Percentiles rank a stretch among this genome's conserved stretches.
Evolutionary conservation across 2,888 invertebrate species (phyloP).

Genomic region (Drosophila basisetae): DNA sequence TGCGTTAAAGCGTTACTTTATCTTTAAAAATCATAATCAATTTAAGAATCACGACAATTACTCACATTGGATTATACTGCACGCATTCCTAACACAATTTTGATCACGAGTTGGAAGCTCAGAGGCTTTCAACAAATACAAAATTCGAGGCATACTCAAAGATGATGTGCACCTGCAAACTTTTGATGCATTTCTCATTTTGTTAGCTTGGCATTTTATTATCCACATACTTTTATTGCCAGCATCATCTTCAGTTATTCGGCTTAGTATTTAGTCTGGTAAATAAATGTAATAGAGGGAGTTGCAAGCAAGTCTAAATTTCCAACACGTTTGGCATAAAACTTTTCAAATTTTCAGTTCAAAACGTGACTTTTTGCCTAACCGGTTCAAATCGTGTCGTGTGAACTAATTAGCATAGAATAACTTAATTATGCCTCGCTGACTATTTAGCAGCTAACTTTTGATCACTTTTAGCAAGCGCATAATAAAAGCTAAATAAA

Average conservation of each 20-base stretch:
- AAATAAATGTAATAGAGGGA: not conserved
- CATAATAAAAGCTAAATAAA: not conserved
- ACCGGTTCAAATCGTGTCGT: conserved; percentile 12
- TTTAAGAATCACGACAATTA: not conserved
- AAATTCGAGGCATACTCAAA: conserved; percentile 1
- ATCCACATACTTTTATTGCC: not conserved
- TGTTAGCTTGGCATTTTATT: not conserved
- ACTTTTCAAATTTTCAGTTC: conserved; percentile 15
- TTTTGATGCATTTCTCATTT: not conserved
- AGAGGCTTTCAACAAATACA: conserved; percentile 3
- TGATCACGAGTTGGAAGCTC: not conserved
- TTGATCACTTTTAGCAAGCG: not conserved
- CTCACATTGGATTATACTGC: not conserved
- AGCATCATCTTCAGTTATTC: not conserved
- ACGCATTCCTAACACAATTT: not conserved
- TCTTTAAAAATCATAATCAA: not conserved
- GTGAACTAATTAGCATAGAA: conserved; percentile 20
- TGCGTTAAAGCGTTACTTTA: not conserved
- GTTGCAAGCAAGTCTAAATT: not conserved
- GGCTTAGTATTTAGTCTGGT: conserved; percentile 2
- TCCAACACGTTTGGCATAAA: not conserved
- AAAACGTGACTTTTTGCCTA: conserved; percentile 1
- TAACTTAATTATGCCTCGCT: conserved; percentile 18
- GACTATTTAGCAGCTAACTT: conserved; percentile 5
- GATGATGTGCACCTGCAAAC: not conserved